Percentiles rank a stretch among this genome's conserved stretches.
phyloP scores from a whole-genome alignment of 1,140 invertebrate species.

The Neuroterus valhalla region DNA sequence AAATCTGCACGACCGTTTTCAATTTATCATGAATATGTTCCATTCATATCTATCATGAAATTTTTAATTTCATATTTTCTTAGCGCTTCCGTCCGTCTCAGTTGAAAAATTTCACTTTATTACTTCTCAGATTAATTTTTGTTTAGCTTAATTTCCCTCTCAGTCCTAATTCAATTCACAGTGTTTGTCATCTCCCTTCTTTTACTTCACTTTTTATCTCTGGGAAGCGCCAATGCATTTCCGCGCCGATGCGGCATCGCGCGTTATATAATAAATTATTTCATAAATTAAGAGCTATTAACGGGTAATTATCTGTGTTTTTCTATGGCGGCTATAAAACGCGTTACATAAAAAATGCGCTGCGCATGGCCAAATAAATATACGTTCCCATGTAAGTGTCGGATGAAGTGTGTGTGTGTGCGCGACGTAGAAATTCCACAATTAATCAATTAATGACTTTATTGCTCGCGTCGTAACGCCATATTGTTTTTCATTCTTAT shows the following conservation, averaged over 20 bases:
- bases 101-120: no score
- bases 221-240: constrained; percentile 21
- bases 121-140: no score
- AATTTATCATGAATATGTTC: no score
- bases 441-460: constrained; percentile 48
- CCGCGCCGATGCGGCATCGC: constrained; percentile 21
- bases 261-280: constrained; percentile 65
- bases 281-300: constrained; percentile 65
- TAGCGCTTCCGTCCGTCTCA: no score
- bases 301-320: constrained; percentile 63
- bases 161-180: no score
- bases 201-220: not conserved
- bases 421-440: constrained; percentile 33
- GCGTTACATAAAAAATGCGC: constrained; percentile 28
- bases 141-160: no score
- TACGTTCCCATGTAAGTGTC: constrained; percentile 21
- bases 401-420: constrained; percentile 4
- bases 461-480: constrained; percentile 9
- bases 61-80: no score
- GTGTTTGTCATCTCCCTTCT: no score
- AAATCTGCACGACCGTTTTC: no score
- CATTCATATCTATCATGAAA: no score
- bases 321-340: constrained; percentile 47
- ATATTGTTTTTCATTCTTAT: constrained; percentile 29
- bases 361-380: constrained; percentile 26